Base-by-base conservation (phyloP, 2,888 invertebrate species). In the Molanna angustata region DNA sequence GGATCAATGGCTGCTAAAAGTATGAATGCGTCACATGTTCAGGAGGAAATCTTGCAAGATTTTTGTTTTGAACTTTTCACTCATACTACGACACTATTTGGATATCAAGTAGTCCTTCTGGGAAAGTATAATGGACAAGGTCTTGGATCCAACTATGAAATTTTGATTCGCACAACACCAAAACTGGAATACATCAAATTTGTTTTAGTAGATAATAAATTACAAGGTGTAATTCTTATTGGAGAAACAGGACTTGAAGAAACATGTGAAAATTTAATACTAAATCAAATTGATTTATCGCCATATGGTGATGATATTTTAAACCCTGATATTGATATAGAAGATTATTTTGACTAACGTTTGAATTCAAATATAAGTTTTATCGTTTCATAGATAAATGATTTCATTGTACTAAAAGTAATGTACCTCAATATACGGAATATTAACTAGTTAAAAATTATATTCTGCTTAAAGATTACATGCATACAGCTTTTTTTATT, bases 181-280 rank as follows among this genome's bases (percentile, higher is more conserved):
- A 83, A 84, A 61, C 69, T 76, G 40, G 90, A 92, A 66, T 92
- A 90, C 67, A 82, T 97, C 2, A 97, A 98, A 71, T 85, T 93
- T 64, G 84, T 99, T 1, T 66, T 98, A 58, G 81, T 88, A 63
- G 78, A 93, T 67, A 90, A 92, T 18, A 82, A 80, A 64, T 74
- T 99, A 65, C 90, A 94, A 67, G 99, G 99, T 31, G 97, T 94
- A 18, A 86, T 98, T 62, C 76, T 99, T 20, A 92, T 99, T 62
- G 99, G 99, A 0, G 95, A 99, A 61, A 97, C 97, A 0, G 94
- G 95, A 67, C 77, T 98, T 56, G 99, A 98, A 68, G 99, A 99
- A 76, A 96, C 93, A 69, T 93, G 95, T 72, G 98, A 99, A 74
- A 98, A 99, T 76, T 79, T 99, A 56, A 98, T 99, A 65, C 78